Evolutionary conservation across 1,140 invertebrate genomes (phyloP), one percentile per base, ranked within the genome.

Genomic region (Nilaparvata lugens): DNA sequence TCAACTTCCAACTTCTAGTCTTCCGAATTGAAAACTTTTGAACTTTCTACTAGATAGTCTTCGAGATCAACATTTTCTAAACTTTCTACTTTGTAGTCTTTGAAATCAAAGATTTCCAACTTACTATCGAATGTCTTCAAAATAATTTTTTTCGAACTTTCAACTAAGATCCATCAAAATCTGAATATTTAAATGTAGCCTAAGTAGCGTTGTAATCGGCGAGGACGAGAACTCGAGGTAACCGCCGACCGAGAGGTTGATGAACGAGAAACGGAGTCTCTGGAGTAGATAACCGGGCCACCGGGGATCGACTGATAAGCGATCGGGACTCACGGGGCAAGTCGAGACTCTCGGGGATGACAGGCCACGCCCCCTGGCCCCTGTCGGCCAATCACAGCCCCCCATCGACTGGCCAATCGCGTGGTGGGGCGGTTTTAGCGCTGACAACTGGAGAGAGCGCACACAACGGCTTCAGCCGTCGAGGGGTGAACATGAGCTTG

Each of bases 231-330:
- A 58, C 31, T 42, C 43, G 51, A 58, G 45, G 51, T 51, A 58
- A 25, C 51, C 35, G 31, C 31, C 43, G 45, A 58, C 19, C 23
- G 23, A 13, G 56, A 25, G 40, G 59, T 54, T 60, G 59, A 54
- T 51, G 59, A 55, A 53, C 59, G 57, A 52, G 52, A 38, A n/a
- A 31, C 52, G 31, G 31, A 35, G 59, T 60, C 59, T 60, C 59
- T 4, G 23, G 59, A 60, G 59, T 60, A 48, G 59, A 28, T 16
- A 43, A 52, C 52, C 59, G 21, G 25, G 52, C 52, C 59, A 52
- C 59, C 52, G 51, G 59, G 52, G 59, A 54, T 21, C 38, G 43
- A 55, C 48, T 60, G 59, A 60, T 60, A 60, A 60, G 59, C 59
- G 59, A 60, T 60, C 59, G 25, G 52, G 45, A 48, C 59, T 35